Percentiles rank a stretch among this genome's conserved stretches.
Evolutionary conservation across 1,140 invertebrate genomes (phyloP).

Genomic region (Lepidotrigona ventralis): DNA sequence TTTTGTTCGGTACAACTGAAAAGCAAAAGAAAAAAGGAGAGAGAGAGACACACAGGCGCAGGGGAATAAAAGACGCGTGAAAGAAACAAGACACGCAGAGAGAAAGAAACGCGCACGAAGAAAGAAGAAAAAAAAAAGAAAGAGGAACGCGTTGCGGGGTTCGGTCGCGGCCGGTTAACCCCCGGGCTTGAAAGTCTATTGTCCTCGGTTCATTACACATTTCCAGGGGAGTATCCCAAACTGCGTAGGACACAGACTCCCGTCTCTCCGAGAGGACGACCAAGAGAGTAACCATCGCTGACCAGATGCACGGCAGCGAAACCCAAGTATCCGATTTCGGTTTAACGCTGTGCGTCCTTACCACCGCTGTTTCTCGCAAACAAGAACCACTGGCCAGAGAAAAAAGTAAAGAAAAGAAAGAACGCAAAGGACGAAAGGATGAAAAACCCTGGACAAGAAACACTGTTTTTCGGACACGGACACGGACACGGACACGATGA

Average conservation of each 20-base stretch:
- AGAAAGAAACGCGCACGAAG: background rate
- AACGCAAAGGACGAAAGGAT: background rate
- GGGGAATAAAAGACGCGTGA: conserved; percentile 25
- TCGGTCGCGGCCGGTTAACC: conserved; percentile 31
- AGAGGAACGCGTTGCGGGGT: background rate
- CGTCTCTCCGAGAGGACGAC: background rate
- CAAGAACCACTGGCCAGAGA: background rate
- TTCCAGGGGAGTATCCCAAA: conserved; percentile 27
- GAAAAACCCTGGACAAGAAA: conserved; percentile 4
- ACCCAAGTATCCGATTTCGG: conserved; percentile 56
- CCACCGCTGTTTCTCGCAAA: conserved; percentile 32
- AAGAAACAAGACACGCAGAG: conserved; percentile 42
- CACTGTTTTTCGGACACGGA: background rate
- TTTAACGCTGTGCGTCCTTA: conserved; percentile 34
- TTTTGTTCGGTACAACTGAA: background rate
- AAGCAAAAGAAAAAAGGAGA: background rate
- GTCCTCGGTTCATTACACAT: conserved; percentile 51
- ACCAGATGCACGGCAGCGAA: conserved; percentile 54
- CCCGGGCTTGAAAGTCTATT: conserved; percentile 42
- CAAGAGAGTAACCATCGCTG: conserved; percentile 2
- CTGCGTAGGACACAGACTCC: background rate
- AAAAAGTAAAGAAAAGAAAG: conserved; percentile 11
- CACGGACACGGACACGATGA: background rate
- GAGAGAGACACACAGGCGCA: background rate
- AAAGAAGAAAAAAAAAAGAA: background rate